Conservation (phyloP, 1,140 invertebrate species). For the Lordiphosa stackelbergi region DNA sequence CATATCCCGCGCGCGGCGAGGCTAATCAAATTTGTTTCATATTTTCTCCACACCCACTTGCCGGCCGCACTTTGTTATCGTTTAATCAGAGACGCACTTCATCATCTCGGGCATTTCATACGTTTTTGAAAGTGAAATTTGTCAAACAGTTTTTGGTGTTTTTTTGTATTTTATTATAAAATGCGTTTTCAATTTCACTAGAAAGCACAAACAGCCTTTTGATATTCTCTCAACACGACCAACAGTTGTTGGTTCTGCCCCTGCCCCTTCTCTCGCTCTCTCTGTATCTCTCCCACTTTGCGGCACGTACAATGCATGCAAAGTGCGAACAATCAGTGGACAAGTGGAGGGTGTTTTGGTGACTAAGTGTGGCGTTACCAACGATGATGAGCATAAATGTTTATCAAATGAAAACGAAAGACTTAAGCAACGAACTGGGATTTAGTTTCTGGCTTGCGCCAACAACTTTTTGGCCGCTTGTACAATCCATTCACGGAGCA, state of each 20-base stretch:
- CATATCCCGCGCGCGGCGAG: not conserved
- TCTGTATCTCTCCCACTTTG: not conserved
- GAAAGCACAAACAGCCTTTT: slow-evolving; percentile 57
- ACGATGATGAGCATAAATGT: slow-evolving; percentile 1
- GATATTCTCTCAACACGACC: slow-evolving; percentile 51
- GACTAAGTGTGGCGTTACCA: not conserved
- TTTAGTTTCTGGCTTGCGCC: not conserved
- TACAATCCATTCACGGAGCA: too few relatives aligned
- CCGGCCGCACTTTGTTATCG: slow-evolving; percentile 14
- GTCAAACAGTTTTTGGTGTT: slow-evolving; percentile 25
- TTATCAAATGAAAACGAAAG: slow-evolving; percentile 9
- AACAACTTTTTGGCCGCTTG: not conserved
- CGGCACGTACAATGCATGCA: slow-evolving; percentile 28
- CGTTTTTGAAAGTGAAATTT: slow-evolving; percentile 62
- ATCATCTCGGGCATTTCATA: slow-evolving; percentile 2
- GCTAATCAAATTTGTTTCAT: slow-evolving; percentile 27
- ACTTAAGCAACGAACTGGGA: slow-evolving; percentile 19
- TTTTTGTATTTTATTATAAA: slow-evolving; percentile 36
- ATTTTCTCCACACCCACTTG: slow-evolving; percentile 1
- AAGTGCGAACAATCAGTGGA: slow-evolving; percentile 7
- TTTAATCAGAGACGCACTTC: slow-evolving; percentile 45
- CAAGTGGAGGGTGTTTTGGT: too few relatives aligned
- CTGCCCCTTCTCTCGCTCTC: not conserved
- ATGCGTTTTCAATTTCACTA: slow-evolving; percentile 72
- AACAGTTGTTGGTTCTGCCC: not conserved